A percentile compares a stretch with the other conserved stretches of the same genome.
phyloP scores from a whole-genome alignment of 2,797 vertebrate species.

The Enoplosus armatus region DNA sequence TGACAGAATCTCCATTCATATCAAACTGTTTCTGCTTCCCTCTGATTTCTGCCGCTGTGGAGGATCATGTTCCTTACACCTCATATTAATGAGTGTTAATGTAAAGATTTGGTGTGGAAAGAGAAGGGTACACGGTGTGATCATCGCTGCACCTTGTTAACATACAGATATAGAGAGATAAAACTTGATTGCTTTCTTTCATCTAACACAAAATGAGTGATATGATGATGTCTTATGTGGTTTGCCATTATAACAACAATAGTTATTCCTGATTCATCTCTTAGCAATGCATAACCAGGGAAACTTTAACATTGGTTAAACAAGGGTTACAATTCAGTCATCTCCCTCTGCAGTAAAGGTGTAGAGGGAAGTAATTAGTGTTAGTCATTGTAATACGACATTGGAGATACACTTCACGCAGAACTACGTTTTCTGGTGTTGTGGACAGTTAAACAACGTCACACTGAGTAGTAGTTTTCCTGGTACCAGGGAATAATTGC shows the following conservation, averaged over 20 bases:
- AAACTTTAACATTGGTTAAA: not conserved
- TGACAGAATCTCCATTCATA: not conserved
- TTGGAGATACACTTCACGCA: not conserved
- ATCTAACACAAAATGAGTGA: not conserved
- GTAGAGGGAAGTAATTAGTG: not conserved
- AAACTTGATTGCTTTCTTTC: not conserved
- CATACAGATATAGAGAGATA: not conserved
- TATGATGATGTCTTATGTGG: not conserved
- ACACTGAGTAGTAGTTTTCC: conserved; percentile 1
- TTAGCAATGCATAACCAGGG: not conserved
- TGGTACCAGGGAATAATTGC: conserved; percentile 1
- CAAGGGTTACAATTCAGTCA: not conserved
- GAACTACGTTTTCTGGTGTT: not conserved
- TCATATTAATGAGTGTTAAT: conserved; percentile 40
- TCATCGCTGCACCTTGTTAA: not conserved
- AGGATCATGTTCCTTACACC: conserved; percentile 35
- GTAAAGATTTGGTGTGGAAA: conserved; percentile 27
- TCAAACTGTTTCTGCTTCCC: conserved; percentile 14
- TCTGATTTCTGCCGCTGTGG: conserved; percentile 1
- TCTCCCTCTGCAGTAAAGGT: not conserved
- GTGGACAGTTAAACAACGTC: not conserved
- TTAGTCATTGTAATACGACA: not conserved
- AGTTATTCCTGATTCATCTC: not conserved
- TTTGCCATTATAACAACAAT: conserved; percentile 17
- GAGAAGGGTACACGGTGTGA: not conserved